phyloP scores from a whole-genome alignment of 2,888 invertebrate species.

The Pammene fasciana region DNA sequence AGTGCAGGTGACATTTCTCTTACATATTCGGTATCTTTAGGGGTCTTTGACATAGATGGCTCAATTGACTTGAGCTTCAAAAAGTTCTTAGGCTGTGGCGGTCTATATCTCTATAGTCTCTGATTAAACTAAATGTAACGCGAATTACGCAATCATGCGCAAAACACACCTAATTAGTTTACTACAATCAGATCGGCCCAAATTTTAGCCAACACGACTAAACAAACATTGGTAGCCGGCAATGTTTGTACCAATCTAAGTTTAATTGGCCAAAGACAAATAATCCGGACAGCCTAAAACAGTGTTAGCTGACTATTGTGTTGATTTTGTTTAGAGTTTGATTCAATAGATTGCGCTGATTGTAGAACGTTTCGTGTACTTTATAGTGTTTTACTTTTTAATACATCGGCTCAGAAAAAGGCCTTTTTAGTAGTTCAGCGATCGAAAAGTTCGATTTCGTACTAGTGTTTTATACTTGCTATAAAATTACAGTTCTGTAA shows the following conservation, averaged over 20 bases:
- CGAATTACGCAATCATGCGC: slow-evolving; percentile 15
- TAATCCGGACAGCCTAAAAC: slow-evolving; percentile 33
- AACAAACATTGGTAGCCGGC: slow-evolving; percentile 30
- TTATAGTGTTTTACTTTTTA: no score
- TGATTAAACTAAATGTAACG: background rate
- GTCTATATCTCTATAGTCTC: no score
- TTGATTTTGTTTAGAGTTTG: slow-evolving; percentile 36
- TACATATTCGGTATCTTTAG: no score
- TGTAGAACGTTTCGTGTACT: background rate
- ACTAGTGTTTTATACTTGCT: no score
- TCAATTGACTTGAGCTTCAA: no score
- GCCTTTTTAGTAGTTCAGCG: no score
- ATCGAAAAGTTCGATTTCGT: no score
- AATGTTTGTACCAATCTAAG: slow-evolving; percentile 33
- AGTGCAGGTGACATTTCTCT: no score
- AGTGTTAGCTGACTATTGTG: slow-evolving; percentile 35
- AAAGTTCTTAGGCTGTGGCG: no score
- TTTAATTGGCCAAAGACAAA: slow-evolving; percentile 37
- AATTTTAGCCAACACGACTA: slow-evolving; percentile 21
- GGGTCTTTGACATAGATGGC: no score
- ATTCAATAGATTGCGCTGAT: slow-evolving; percentile 23
- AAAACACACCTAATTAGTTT: slow-evolving; percentile 18
- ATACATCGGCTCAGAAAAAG: no score
- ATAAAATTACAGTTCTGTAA: no score
- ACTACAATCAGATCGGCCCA: slow-evolving; percentile 16